Conservation (phyloP, 2,888 invertebrate species). For the Drosophila macrospina region DNA sequence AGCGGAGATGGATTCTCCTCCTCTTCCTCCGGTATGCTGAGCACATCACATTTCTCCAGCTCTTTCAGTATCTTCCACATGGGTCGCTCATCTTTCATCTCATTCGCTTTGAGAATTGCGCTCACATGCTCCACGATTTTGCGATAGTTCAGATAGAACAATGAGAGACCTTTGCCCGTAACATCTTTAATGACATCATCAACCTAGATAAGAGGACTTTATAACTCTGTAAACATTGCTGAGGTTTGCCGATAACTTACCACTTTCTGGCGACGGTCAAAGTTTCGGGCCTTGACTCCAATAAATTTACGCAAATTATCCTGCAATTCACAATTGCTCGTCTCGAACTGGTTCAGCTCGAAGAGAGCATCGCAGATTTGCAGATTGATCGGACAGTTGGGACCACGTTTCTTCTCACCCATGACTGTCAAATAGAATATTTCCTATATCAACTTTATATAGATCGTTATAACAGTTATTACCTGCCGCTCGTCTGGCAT, state of each 20-base stretch:
- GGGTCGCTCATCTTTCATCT: slow-evolving; percentile 70
- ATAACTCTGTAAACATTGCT: not conserved
- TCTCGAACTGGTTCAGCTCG: slow-evolving; percentile 80
- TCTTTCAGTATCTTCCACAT: slow-evolving; percentile 81
- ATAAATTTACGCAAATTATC: slow-evolving; percentile 68
- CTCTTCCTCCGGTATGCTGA: slow-evolving; percentile 78
- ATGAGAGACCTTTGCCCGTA: slow-evolving; percentile 72
- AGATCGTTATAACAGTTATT: slow-evolving; percentile 1
- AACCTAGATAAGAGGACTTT: slow-evolving; percentile 53
- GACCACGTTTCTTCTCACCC: slow-evolving; percentile 45
- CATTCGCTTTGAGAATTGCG: slow-evolving; percentile 51
- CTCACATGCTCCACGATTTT: slow-evolving; percentile 67
- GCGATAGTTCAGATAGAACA: slow-evolving; percentile 74
- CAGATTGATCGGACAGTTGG: slow-evolving; percentile 73
- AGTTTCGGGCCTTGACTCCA: slow-evolving; percentile 74
- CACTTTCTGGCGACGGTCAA: slow-evolving; percentile 68
- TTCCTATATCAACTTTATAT: not conserved
- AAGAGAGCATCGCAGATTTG: slow-evolving; percentile 82
- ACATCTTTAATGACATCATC: slow-evolving; percentile 77
- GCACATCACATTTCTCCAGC: slow-evolving; percentile 76
- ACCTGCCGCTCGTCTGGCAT: slow-evolving; percentile 75
- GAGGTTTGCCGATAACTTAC: slow-evolving; percentile 46
- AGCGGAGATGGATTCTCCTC: slow-evolving; percentile 72
- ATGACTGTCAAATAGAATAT: slow-evolving; percentile 7
- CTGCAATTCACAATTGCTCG: slow-evolving; percentile 64